Percentiles rank a stretch among this genome's conserved stretches.
Evolutionary conservation across 53 echinoderm and acorn worm species (phyloP).

Genomic region (Hippasteria phrygiana): DNA sequence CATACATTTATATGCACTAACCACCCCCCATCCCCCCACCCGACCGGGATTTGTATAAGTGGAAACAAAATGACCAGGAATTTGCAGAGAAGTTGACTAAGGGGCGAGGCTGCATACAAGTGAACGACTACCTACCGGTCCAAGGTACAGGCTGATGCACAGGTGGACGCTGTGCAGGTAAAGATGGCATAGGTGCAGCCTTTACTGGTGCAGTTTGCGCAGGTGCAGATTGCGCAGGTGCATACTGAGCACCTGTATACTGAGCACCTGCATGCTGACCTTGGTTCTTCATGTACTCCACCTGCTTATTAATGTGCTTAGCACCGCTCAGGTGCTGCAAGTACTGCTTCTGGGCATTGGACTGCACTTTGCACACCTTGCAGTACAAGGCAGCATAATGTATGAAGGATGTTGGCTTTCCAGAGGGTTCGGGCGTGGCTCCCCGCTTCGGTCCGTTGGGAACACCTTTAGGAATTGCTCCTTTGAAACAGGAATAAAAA

Average conservation of each 20-base stretch:
- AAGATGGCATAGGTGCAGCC: neutral
- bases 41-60: too few relatives aligned
- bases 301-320: conserved; percentile 44
- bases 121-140: too few relatives aligned
- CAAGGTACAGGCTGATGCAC: too few relatives aligned
- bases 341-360: conserved; percentile 20
- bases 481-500: neutral
- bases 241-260: neutral
- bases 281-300: conserved; percentile 17
- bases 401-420: neutral
- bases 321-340: conserved; percentile 9
- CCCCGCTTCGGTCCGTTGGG: neutral
- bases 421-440: neutral
- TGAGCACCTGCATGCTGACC: neutral
- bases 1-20: too few relatives aligned
- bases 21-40: too few relatives aligned
- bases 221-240: neutral
- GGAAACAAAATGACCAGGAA: too few relatives aligned
- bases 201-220: neutral
- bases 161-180: too few relatives aligned
- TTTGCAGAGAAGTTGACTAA: too few relatives aligned
- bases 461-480: conserved; percentile 19
- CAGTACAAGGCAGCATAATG: conserved; percentile 14
- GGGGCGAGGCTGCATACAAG: too few relatives aligned
- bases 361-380: conserved; percentile 24